phyloP scores from a whole-genome alignment of 2,797 vertebrate species.

The Sorex maritimensis region DNA sequence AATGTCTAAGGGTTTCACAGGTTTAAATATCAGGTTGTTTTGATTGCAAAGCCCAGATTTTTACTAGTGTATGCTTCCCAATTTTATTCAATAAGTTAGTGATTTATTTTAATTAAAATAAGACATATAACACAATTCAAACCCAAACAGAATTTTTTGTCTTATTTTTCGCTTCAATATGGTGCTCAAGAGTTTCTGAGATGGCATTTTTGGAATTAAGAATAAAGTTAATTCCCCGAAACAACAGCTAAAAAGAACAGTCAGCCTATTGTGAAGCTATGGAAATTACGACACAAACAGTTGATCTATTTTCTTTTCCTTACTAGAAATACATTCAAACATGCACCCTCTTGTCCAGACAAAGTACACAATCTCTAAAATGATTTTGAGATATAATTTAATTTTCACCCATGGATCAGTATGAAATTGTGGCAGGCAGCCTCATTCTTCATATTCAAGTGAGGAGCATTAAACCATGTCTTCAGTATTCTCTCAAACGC shows the following conservation, averaged over 20 bases:
- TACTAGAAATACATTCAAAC: conserved; percentile 68
- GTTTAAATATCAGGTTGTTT: conserved; percentile 1
- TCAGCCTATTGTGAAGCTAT: not conserved
- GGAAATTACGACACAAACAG: not conserved
- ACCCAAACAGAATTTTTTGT: conserved; percentile 1
- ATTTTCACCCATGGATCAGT: conserved; percentile 32
- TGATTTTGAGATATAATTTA: conserved; percentile 63
- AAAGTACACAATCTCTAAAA: conserved; percentile 48
- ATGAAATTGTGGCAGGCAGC: not conserved
- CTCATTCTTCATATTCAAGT: not conserved
- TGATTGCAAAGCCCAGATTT: not conserved
- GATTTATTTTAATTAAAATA: conserved; percentile 5
- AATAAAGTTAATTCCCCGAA: conserved; percentile 26
- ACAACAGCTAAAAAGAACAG: conserved; percentile 51
- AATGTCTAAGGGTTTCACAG: not conserved
- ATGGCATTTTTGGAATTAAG: not conserved
- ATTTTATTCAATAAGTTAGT: not conserved
- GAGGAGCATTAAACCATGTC: not conserved
- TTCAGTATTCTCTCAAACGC: not conserved
- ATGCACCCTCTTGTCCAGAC: conserved; percentile 38
- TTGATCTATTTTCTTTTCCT: conserved; percentile 37
- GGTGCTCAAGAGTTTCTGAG: not conserved
- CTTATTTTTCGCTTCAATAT: conserved; percentile 34
- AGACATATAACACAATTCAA: not conserved
- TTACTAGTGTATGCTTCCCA: not conserved